Base-by-base conservation (phyloP, 2,888 invertebrate species). In the Tenodera sinensis region DNA sequence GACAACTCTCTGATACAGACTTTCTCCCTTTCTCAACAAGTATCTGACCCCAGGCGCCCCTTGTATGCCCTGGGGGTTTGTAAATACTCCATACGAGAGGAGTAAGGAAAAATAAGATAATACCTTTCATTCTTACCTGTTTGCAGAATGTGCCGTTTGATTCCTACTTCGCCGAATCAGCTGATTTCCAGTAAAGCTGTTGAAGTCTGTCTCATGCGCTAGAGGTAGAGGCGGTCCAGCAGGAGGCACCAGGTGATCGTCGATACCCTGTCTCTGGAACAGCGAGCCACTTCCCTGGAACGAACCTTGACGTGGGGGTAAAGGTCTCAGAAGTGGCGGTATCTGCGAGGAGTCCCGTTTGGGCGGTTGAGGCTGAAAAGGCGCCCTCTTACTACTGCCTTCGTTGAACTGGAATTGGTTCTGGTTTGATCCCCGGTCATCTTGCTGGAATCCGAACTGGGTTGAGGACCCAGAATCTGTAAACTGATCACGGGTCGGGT, bases 201-300 rank as follows among this genome's bases (percentile, higher is more conserved):
- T 47, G 28, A 84, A 88, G 9, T 84, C 84, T 28, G 28, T 84
- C 14, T 84, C 89, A 42, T 85, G 86, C 1, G 86, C 84, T 20
- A 86, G 54, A 28, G 88, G 90, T 82, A 87, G 84, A 15, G 89
- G 85, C 4, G 85, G 90, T 1, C 89, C 89, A 27, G 86, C 83
- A 9, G 90, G 90, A 47, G 89, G 90, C 14, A 83, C 82, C 28
- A 90, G 85, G 12, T 83, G 85, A 27, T 83, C 83, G 7, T 83
- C 12, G 12, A 83, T 54, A 3, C 83, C 83, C 84, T 88, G 88
- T 84, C 84, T 88, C 15, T 88, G 30, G 30, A 88, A 87, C n/a
- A 87, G 28, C 4, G 82, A 34, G 25, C 82, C n/a, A 6, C 81
- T 34, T 34, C 30, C 34, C 14, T 34, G 30, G 8, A 30, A 25